phyloP scores from a whole-genome alignment of 23 tunicate genomes.

The Trididemnum clinides region DNA sequence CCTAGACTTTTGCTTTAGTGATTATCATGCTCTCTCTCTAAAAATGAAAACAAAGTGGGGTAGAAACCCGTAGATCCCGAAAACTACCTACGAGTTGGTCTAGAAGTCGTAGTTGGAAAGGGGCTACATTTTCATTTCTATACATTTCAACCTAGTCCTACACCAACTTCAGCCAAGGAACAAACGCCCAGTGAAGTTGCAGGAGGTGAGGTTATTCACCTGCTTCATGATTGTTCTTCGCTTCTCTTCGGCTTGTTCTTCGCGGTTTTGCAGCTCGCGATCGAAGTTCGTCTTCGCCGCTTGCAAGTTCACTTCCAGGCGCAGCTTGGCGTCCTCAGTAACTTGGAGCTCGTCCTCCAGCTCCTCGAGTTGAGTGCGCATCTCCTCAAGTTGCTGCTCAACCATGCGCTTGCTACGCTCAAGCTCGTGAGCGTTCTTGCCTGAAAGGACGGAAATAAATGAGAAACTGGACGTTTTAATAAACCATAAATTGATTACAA shows the following conservation, averaged over 20 bases:
- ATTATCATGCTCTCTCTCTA: too few species aligned
- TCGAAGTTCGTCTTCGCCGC: slow-evolving; percentile 94
- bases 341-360: slow-evolving; percentile 97
- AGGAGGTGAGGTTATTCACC: background rate
- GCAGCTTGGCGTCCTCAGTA: slow-evolving; percentile 94
- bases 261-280: slow-evolving; percentile 75
- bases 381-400: slow-evolving; percentile 89
- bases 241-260: slow-evolving; percentile 95
- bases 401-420: slow-evolving; percentile 81
- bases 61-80: too few species aligned
- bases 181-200: background rate
- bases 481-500: too few species aligned
- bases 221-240: slow-evolving; percentile 76
- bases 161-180: too few species aligned
- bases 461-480: too few species aligned
- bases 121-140: too few species aligned
- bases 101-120: too few species aligned
- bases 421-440: slow-evolving; percentile 91
- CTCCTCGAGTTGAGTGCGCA: slow-evolving; percentile 93
- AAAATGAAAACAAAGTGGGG: too few species aligned
- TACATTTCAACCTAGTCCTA: too few species aligned
- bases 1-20: too few species aligned
- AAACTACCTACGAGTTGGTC: too few species aligned
- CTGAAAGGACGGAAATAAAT: too few species aligned
- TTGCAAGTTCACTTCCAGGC: slow-evolving; percentile 93